phyloP scores from a whole-genome alignment of 2,113 vertebrate species.

The Oncorhynchus keta region DNA sequence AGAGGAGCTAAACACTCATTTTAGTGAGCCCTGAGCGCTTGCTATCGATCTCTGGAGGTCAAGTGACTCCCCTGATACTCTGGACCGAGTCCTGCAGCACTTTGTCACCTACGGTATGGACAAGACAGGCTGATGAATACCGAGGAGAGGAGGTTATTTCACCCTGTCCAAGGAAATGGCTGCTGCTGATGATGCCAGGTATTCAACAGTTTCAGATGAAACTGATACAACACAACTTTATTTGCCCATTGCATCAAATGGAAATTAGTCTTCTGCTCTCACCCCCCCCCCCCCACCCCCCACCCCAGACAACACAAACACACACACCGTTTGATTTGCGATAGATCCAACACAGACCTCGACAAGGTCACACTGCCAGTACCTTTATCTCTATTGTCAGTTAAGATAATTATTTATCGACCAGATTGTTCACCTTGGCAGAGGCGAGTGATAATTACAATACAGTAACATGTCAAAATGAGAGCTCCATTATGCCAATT shows the following conservation, averaged over 20 bases:
- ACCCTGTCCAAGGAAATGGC: neutral
- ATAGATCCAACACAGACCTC: too few relatives aligned
- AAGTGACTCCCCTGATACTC: constrained; percentile 20
- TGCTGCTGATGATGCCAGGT: neutral
- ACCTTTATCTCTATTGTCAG: constrained; percentile 14
- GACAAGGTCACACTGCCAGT: neutral
- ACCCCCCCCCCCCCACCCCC: too few relatives aligned
- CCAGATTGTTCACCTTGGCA: constrained; percentile 14
- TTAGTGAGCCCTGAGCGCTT: constrained; percentile 34
- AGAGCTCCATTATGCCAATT: constrained; percentile 45
- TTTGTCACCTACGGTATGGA: neutral
- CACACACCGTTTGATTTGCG: too few relatives aligned
- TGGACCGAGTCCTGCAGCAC: constrained; percentile 3
- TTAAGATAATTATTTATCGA: constrained; percentile 22
- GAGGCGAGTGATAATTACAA: constrained; percentile 24
- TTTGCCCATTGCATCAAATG: too few relatives aligned
- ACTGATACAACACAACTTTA: neutral
- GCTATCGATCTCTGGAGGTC: constrained; percentile 38
- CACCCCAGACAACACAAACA: too few relatives aligned
- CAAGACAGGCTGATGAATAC: neutral
- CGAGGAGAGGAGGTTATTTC: neutral
- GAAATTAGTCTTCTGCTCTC: too few relatives aligned
- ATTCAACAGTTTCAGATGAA: too few relatives aligned
- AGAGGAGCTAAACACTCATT: constrained; percentile 7
- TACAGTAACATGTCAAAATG: constrained; percentile 26